These are phyloP conservation scores for Fabriciana adippe DNA, from an alignment of 2,888 invertebrate species.

Conservation along the genomic window DNA sequence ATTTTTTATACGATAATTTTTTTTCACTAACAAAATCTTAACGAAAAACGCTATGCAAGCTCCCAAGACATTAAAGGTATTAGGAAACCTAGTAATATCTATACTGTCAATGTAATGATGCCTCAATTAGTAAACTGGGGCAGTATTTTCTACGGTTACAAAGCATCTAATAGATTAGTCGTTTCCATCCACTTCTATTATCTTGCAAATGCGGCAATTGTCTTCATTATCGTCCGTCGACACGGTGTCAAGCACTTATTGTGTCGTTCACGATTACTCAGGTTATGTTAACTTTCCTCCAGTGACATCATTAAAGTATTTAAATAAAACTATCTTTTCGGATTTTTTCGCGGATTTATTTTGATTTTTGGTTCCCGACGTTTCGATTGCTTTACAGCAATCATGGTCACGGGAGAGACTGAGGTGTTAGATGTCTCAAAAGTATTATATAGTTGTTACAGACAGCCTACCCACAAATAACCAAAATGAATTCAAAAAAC, in stretches of 20 bases:
- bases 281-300: conserved; percentile 37
- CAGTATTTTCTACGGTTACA: conserved; percentile 46
- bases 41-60: too few relatives aligned
- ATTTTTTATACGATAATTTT: too few relatives aligned
- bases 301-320: conserved; percentile 29
- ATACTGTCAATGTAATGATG: conserved; percentile 13
- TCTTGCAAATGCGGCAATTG: conserved; percentile 60
- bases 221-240: conserved; percentile 56
- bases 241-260: conserved; percentile 41
- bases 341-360: too few relatives aligned
- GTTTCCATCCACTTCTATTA: conserved; percentile 53
- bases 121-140: conserved; percentile 53
- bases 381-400: too few relatives aligned
- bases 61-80: too few relatives aligned
- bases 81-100: conserved; percentile 1
- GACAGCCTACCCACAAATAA: too few relatives aligned
- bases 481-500: too few relatives aligned
- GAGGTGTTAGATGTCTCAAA: too few relatives aligned
- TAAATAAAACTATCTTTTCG: too few relatives aligned
- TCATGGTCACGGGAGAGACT: too few relatives aligned
- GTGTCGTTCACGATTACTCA: conserved; percentile 34
- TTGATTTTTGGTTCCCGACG: too few relatives aligned
- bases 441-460: too few relatives aligned
- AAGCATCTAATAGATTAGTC: conserved; percentile 50
- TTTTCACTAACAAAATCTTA: background rate